Evolutionary conservation across 2,888 invertebrate species (phyloP).

Genomic region (Zygothrica quintamaculata): DNA sequence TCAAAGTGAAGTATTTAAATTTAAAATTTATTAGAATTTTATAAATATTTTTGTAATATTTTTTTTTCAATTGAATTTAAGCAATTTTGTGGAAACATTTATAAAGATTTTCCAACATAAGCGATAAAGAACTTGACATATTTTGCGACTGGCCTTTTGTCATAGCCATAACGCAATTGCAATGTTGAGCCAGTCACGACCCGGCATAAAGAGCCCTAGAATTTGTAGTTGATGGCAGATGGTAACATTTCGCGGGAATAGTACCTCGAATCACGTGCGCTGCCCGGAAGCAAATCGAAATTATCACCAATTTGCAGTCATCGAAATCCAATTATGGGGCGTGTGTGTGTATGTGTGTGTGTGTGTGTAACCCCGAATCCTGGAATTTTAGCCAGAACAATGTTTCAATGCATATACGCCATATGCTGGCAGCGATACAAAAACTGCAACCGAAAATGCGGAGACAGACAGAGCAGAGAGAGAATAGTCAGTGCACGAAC

Average conservation of each 20-base stretch:
- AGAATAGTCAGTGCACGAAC: conserved; percentile 14
- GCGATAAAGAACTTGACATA: conserved; percentile 17
- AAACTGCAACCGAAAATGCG: conserved; percentile 55
- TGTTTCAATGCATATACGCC: conserved; percentile 51
- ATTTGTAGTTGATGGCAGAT: conserved; percentile 54
- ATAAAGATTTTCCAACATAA: too few species aligned
- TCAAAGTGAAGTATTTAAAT: too few species aligned
- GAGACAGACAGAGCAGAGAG: conserved; percentile 1
- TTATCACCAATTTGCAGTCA: conserved; percentile 84
- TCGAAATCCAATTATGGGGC: conserved; percentile 82
- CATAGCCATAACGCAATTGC: conserved; percentile 36
- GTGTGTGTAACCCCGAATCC: conserved; percentile 31
- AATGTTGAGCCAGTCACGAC: conserved; percentile 64
- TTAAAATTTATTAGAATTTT: too few species aligned
- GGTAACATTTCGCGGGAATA: conserved; percentile 62
- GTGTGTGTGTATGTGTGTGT: conserved; percentile 37
- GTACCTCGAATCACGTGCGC: conserved; percentile 67
- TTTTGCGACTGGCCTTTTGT: conserved; percentile 16
- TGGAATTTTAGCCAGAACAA: conserved; percentile 39
- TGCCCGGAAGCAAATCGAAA: conserved; percentile 76
- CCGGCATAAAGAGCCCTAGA: conserved; percentile 54
- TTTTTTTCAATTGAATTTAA: too few species aligned
- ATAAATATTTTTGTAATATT: too few species aligned
- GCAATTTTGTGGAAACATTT: too few species aligned
- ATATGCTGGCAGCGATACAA: conserved; percentile 59